A percentile compares a stretch with the other conserved stretches of the same genome.
Evolutionary conservation across 1,140 invertebrate species (phyloP).

Genomic region (Drosophila sulfurigaster): DNA sequence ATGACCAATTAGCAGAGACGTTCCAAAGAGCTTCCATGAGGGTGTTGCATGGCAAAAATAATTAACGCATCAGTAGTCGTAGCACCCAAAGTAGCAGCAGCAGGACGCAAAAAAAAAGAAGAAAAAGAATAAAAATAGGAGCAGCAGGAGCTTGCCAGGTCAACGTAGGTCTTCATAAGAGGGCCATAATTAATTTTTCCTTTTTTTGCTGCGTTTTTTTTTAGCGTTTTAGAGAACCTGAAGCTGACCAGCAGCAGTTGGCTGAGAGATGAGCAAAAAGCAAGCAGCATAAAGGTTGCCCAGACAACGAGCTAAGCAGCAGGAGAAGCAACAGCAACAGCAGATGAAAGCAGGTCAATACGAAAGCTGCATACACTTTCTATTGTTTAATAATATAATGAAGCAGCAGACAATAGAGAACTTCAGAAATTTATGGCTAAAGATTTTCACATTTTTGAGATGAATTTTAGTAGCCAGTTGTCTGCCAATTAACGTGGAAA

Average conservation of each 20-base stretch:
- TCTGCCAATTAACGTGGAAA: too few species aligned
- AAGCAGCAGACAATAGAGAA: not conserved
- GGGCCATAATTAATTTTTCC: constrained; percentile 72
- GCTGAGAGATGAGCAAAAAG: constrained; percentile 32
- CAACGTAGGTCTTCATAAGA: constrained; percentile 52
- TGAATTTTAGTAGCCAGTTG: not conserved
- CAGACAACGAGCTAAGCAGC: constrained; percentile 58
- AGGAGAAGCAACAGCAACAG: not conserved
- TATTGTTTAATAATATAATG: not conserved
- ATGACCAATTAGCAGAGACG: constrained; percentile 39
- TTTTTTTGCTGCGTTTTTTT: not conserved
- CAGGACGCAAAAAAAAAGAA: constrained; percentile 1
- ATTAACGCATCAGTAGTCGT: constrained; percentile 33
- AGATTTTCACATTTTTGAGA: not conserved
- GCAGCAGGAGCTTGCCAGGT: constrained; percentile 33
- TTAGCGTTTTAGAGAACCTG: constrained; percentile 10
- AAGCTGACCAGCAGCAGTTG: constrained; percentile 32
- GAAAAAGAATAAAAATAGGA: not conserved
- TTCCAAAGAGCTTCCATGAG: not conserved
- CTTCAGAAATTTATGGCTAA: not conserved
- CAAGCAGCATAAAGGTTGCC: constrained; percentile 43
- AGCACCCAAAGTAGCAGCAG: not conserved
- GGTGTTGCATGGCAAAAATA: constrained; percentile 41
- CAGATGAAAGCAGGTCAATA: constrained; percentile 23
- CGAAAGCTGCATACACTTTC: constrained; percentile 16